Conservation (phyloP, 2,888 invertebrate genomes). For the Heliconius ethilla region DNA sequence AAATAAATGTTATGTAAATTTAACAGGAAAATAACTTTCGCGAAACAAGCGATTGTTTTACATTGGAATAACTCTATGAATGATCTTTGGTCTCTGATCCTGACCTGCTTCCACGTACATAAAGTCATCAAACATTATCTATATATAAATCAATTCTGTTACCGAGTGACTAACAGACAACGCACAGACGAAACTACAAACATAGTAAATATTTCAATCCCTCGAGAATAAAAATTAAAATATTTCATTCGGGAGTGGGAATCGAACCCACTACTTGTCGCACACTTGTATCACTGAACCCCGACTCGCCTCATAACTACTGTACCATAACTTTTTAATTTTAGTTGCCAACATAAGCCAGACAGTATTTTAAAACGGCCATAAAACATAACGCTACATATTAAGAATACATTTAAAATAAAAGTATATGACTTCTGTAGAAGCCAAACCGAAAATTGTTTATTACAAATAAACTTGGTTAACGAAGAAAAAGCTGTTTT, state of each 20-base stretch:
- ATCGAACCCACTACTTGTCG: too few relatives aligned
- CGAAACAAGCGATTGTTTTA: conserved; percentile 32
- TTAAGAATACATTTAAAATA: conserved; percentile 35
- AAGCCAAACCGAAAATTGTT: conserved; percentile 52
- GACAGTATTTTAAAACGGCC: conserved; percentile 6
- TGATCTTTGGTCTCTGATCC: conserved; percentile 17
- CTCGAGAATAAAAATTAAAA: too few relatives aligned
- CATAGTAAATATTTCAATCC: too few relatives aligned
- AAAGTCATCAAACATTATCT: not conserved
- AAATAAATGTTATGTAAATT: conserved; percentile 39
- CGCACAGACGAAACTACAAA: too few relatives aligned
- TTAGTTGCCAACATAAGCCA: not conserved
- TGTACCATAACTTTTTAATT: not conserved
- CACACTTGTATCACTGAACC: too few relatives aligned
- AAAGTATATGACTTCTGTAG: conserved; percentile 48
- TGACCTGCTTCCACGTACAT: not conserved
- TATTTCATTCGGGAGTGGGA: too few relatives aligned
- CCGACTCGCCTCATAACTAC: not conserved
- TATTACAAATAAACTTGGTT: conserved; percentile 50
- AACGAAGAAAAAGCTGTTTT: conserved; percentile 46
- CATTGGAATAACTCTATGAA: conserved; percentile 24
- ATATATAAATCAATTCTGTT: too few relatives aligned
- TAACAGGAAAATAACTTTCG: conserved; percentile 46
- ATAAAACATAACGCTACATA: conserved; percentile 22
- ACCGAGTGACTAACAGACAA: too few relatives aligned